These are phyloP conservation scores for Colletes collaris DNA, from an alignment of 2,888 invertebrate species.

Conservation along the genomic window DNA sequence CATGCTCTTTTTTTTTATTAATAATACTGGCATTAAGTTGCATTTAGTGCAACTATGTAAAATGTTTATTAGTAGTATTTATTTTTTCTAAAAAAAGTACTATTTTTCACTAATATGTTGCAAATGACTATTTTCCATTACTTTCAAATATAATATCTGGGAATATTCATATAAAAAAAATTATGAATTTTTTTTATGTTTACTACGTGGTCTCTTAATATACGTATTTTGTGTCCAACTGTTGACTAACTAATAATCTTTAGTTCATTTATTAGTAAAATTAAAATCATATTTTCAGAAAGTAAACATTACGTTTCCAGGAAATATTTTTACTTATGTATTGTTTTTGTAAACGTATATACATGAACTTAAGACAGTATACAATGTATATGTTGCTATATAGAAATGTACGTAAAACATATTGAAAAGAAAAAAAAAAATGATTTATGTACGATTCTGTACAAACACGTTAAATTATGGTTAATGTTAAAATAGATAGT, in stretches of 20 bases:
- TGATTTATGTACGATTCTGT: slow-evolving; percentile 37
- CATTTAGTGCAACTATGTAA: slow-evolving; percentile 1
- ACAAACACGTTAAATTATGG: slow-evolving; percentile 15
- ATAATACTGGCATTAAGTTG: not conserved
- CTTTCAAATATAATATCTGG: not conserved
- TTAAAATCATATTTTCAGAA: slow-evolving; percentile 6
- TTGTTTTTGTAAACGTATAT: slow-evolving; percentile 26
- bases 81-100: not conserved
- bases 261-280: slow-evolving; percentile 12
- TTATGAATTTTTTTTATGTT: not conserved
- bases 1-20: not conserved
- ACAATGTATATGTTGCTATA: slow-evolving; percentile 10
- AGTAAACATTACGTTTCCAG: slow-evolving; percentile 8
- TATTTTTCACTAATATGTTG: not conserved
- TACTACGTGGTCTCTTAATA: not conserved
- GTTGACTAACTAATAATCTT: slow-evolving; percentile 11
- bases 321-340: slow-evolving; percentile 7
- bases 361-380: slow-evolving; percentile 12
- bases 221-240: slow-evolving; percentile 17
- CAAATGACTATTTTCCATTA: not conserved
- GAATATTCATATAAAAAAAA: slow-evolving; percentile 6
- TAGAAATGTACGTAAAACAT: slow-evolving; percentile 30
- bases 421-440: not conserved
- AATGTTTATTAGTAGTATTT: not conserved
- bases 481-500: slow-evolving; percentile 40